Evolutionary conservation across 2,113 vertebrate species (phyloP).

Genomic region (Oryzias curvinotus): DNA sequence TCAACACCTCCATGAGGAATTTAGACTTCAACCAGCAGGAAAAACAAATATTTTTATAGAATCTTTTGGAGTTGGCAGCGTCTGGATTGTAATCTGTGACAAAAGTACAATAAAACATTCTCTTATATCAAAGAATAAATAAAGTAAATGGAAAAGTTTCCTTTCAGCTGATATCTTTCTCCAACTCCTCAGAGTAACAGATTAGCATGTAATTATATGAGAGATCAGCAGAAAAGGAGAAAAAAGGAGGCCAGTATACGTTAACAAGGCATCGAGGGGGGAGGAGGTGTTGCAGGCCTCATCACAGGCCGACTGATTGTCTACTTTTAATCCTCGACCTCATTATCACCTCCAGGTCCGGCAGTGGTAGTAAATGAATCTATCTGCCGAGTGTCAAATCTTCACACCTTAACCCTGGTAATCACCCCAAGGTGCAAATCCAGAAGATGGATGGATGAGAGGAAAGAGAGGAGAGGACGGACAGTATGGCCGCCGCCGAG

Average conservation of each 20-base stretch:
- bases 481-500: slow-evolving; percentile 34
- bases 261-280: slow-evolving; percentile 78
- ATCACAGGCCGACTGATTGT: slow-evolving; percentile 86
- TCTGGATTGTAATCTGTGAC: no score
- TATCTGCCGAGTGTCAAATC: slow-evolving; percentile 92
- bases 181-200: slow-evolving; percentile 62
- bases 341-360: slow-evolving; percentile 98
- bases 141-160: no score
- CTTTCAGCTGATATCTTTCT: slow-evolving; percentile 3
- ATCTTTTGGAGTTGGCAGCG: no score
- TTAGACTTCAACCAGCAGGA: no score
- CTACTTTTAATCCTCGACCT: slow-evolving; percentile 95
- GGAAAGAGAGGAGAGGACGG: slow-evolving; percentile 19
- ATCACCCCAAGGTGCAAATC: slow-evolving; percentile 81
- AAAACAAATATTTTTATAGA: no score
- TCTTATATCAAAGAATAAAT: no score
- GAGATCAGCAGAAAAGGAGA: slow-evolving; percentile 67
- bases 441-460: slow-evolving; percentile 65
- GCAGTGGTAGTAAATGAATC: slow-evolving; percentile 93
- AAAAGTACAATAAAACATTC: no score
- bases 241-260: slow-evolving; percentile 73
- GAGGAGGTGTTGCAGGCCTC: slow-evolving; percentile 52
- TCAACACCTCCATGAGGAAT: no score
- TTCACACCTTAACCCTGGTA: slow-evolving; percentile 87
- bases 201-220: slow-evolving; percentile 77